Evolutionary conservation across 2,888 invertebrate genomes (phyloP).

Genomic region (Agrochola lychnidis): DNA sequence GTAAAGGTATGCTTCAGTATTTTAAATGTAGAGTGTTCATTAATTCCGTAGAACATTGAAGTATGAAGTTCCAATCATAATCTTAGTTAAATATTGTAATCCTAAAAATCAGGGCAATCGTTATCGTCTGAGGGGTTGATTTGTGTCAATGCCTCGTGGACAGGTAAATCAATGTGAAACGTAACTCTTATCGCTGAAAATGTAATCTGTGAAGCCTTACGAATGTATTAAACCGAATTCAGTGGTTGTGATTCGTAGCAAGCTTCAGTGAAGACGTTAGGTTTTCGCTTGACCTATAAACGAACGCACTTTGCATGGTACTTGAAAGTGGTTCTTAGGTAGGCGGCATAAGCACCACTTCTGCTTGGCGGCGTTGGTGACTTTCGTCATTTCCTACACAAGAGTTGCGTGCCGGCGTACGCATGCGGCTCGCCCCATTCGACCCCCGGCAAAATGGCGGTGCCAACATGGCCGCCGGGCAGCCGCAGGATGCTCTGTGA

Average conservation of each 20-base stretch:
- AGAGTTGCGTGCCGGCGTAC: conserved; percentile 87
- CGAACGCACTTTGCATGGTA: conserved; percentile 77
- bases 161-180: conserved; percentile 66
- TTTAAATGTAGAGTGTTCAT: not conserved
- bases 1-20: not conserved
- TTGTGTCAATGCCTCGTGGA: conserved; percentile 23
- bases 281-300: conserved; percentile 88
- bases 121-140: conserved; percentile 25
- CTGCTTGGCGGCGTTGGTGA: conserved; percentile 71
- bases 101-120: conserved; percentile 23
- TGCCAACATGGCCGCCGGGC: conserved; percentile 90
- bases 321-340: conserved; percentile 78
- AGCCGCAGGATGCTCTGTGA: conserved; percentile 89
- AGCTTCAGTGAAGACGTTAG: conserved; percentile 85
- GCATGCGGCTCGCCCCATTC: conserved; percentile 88
- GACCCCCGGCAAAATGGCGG: conserved; percentile 90
- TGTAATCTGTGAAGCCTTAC: conserved; percentile 71
- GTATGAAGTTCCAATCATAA: conserved; percentile 2
- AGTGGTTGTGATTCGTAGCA: conserved; percentile 85
- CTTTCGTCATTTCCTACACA: conserved; percentile 84
- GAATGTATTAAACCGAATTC: conserved; percentile 84
- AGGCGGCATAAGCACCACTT: conserved; percentile 76
- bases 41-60: not conserved
- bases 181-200: conserved; percentile 70
- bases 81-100: not conserved